A percentile compares a stretch with the other conserved stretches of the same genome.
These are phyloP conservation scores for Philotrypesis tridentata DNA, from an alignment of 1,140 invertebrate genomes.

Conservation along the genomic window DNA sequence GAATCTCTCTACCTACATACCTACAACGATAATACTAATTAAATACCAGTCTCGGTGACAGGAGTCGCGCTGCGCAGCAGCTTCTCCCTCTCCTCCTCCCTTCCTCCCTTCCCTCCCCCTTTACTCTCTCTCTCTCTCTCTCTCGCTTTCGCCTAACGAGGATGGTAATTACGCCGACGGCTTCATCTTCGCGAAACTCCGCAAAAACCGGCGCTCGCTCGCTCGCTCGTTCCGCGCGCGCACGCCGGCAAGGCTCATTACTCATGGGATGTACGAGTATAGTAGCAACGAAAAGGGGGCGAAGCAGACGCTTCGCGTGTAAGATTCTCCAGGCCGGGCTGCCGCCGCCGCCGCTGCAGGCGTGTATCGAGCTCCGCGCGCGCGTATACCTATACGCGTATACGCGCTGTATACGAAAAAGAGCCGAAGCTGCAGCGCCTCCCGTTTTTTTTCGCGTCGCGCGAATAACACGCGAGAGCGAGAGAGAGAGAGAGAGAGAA, in stretches of 20 bases:
- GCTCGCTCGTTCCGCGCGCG: conserved; percentile 14
- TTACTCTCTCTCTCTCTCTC: neutral
- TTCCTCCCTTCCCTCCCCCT: too few species aligned
- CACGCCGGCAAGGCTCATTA: conserved; percentile 59
- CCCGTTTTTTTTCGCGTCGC: too few species aligned
- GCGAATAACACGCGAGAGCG: too few species aligned
- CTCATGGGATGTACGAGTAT: conserved; percentile 53
- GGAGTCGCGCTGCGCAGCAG: conserved; percentile 48
- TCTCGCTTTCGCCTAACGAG: conserved; percentile 67
- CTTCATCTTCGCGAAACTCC: conserved; percentile 70
- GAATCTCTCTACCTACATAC: conserved; percentile 16
- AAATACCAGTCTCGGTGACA: conserved; percentile 69
- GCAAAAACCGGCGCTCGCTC: conserved; percentile 63
- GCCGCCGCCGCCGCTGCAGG: neutral
- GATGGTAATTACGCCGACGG: conserved; percentile 71
- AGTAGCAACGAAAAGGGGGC: neutral
- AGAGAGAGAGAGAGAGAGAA: neutral
- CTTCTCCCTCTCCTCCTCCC: neutral
- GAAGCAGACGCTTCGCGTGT: neutral
- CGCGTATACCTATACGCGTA: too few species aligned
- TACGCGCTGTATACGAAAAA: too few species aligned
- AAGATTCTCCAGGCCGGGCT: conserved; percentile 26
- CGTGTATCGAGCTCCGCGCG: too few species aligned
- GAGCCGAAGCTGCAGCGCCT: too few species aligned
- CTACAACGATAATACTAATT: conserved; percentile 68